Conservation (phyloP, 2,888 invertebrate genomes). For the Drosophila anceps region DNA sequence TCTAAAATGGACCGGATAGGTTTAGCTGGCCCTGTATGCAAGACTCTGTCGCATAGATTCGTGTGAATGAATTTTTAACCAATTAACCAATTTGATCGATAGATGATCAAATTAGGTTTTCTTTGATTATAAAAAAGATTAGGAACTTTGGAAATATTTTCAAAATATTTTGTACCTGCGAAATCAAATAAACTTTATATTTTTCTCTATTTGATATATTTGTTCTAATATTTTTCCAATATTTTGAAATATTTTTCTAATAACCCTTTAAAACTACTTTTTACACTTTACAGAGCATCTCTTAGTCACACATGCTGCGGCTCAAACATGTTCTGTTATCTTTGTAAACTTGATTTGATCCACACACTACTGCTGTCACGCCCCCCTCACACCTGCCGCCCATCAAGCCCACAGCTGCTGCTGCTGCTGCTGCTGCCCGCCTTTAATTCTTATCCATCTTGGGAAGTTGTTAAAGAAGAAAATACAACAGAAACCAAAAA, state of each 20-base stretch:
- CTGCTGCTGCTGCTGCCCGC: conserved; percentile 10
- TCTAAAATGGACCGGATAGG: neutral
- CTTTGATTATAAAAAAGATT: too few species aligned
- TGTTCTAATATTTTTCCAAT: neutral
- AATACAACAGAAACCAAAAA: conserved; percentile 47
- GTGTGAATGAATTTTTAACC: neutral
- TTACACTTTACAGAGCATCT: conserved; percentile 4
- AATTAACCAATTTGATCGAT: neutral
- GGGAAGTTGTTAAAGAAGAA: conserved; percentile 67
- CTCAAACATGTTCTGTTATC: conserved; percentile 38
- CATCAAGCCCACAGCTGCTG: neutral
- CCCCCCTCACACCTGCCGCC: conserved; percentile 5
- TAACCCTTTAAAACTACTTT: neutral
- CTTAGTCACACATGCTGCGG: neutral
- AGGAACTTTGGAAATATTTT: too few species aligned
- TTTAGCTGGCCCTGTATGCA: neutral
- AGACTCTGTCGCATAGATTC: too few species aligned
- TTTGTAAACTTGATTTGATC: conserved; percentile 56
- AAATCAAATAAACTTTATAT: too few species aligned
- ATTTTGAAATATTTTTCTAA: neutral
- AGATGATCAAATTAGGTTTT: too few species aligned
- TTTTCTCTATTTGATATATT: too few species aligned
- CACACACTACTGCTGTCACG: conserved; percentile 6
- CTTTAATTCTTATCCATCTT: conserved; percentile 59
- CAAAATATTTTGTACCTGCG: too few species aligned